Evolutionary conservation across 2,113 vertebrate genomes (phyloP), one percentile per base, ranked within the genome.

Genomic region (Sinosuthora webbiana): DNA sequence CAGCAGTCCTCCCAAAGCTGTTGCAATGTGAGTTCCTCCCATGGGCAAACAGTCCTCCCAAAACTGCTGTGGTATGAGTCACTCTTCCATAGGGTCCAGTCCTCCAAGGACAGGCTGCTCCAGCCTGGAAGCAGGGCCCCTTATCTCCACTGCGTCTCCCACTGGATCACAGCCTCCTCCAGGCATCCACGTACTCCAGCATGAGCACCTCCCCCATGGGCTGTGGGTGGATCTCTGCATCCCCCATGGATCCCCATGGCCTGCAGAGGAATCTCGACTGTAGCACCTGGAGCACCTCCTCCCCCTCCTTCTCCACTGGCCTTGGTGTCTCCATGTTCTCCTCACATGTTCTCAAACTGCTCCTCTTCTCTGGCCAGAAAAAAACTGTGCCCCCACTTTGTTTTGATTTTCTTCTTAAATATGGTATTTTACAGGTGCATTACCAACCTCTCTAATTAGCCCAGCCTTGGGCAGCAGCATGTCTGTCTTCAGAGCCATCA

Each of bases 151-250:
- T 0, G 0, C 10, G 8, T 20, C 13, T 68, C 5, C 33, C n/a
- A 68, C 42, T 39, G 64, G 42, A 33, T 23, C 15, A 11, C 14
- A 49, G 35, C 30, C 4, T n/a, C 53, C 15, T 59, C 35, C 79
- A 59, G n/a, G 11, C 41, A 52, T 23, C n/a, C 19, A n/a, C 4
- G 5, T 1, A 0, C 33, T 55, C 33, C 0, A 0, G 41, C 1
- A 0, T 12, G 6, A 1, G 21, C 25, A 44, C 39, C 9, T 65
- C 10, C 30, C 53, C 7, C 68, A 52, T 3, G 2, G 49, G 68
- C 27, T 70, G 47, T 7, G 8, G 35, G 47, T 70, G 67, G 35
- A 52, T 70, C 35, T 50, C 25, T 50, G 9, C 44, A 68, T 37
- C 25, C 25, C 19, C 7, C 0, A 0, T 39, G 27, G 27, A 39